phyloP scores from a whole-genome alignment of 2,113 vertebrate genomes.

The Heteronetta atricapilla region DNA sequence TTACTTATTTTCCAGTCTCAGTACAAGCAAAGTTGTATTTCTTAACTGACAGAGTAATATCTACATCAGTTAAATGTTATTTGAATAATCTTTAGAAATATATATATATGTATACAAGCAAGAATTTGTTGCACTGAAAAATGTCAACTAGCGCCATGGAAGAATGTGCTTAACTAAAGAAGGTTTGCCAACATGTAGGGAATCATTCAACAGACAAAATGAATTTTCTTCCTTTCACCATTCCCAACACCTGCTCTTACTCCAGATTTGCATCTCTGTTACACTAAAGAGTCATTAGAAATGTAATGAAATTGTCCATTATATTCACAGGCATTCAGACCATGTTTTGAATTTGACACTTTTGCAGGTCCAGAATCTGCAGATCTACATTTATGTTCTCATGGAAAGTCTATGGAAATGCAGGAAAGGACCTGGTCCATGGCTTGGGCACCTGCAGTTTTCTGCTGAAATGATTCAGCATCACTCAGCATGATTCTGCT shows the following conservation, averaged over 20 bases:
- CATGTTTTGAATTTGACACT: neutral
- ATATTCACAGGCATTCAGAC: neutral
- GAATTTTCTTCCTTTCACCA: neutral
- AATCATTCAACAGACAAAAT: neutral
- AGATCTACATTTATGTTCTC: neutral
- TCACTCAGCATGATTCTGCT: neutral
- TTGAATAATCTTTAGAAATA: neutral
- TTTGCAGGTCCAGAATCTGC: neutral
- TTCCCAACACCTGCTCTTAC: neutral
- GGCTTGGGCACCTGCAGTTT: neutral
- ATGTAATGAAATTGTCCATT: neutral
- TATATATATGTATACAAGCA: neutral
- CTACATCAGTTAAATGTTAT: neutral
- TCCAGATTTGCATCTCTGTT: neutral
- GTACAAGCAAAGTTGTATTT: neutral
- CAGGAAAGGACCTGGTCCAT: neutral
- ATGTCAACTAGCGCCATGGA: neutral
- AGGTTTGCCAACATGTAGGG: neutral
- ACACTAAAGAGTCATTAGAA: neutral
- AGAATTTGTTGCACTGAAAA: neutral
- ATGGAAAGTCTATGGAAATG: neutral
- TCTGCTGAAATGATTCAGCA: neutral
- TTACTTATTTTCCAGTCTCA: conserved; percentile 29
- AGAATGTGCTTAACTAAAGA: neutral
- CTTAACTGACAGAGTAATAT: neutral